Conservation (phyloP, 2,113 vertebrate species). For the Monopterus albus region DNA sequence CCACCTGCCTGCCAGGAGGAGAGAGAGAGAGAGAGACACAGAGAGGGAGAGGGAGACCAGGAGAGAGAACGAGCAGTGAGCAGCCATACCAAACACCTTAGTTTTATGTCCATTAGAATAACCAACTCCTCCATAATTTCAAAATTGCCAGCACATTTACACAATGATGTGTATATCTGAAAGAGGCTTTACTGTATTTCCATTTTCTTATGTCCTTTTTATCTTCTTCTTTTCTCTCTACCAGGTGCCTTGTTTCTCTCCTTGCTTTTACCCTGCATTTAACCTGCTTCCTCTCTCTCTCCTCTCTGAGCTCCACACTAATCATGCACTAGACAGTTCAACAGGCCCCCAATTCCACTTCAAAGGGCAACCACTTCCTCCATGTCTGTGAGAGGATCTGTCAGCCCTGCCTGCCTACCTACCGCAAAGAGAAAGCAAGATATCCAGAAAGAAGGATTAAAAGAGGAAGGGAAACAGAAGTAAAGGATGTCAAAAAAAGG, state of each 20-base stretch:
- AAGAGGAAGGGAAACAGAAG: conserved; percentile 24
- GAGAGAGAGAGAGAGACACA: no score
- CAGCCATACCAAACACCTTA: no score
- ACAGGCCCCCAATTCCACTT: conserved; percentile 81
- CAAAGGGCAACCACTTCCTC: conserved; percentile 80
- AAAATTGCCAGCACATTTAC: background rate
- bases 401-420: conserved; percentile 67
- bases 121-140: no score
- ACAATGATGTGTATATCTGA: conserved; percentile 6
- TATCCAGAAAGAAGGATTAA: conserved; percentile 6
- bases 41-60: no score
- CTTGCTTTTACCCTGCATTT: conserved; percentile 49
- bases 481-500: conserved; percentile 18
- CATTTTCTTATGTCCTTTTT: background rate
- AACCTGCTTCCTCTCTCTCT: conserved; percentile 43
- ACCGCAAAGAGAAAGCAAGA: conserved; percentile 37
- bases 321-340: conserved; percentile 79
- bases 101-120: no score
- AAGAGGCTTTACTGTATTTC: background rate
- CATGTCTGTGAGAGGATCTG: conserved; percentile 77
- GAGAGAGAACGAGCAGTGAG: no score
- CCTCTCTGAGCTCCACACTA: conserved; percentile 60
- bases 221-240: conserved; percentile 15
- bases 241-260: conserved; percentile 27
- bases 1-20: no score